A percentile compares a stretch with the other conserved stretches of the same genome.
phyloP scores from a whole-genome alignment of 2,888 invertebrate species.

The Drosophila eohydei region DNA sequence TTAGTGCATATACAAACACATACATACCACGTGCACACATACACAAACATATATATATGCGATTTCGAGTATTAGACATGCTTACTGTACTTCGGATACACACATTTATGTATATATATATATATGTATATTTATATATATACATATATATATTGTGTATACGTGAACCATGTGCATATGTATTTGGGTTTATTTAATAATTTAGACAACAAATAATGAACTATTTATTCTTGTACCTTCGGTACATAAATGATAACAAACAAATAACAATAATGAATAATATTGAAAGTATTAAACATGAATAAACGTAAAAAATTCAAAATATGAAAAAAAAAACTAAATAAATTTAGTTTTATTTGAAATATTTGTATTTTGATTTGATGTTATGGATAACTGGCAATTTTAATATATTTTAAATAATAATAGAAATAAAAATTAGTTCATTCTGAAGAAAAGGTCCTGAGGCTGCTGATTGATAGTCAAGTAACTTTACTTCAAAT shows the following conservation, averaged over 20 bases:
- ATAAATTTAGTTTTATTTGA: background rate
- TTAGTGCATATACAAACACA: conserved; percentile 23
- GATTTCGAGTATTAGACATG: conserved; percentile 1
- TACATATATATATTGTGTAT: conserved; percentile 17
- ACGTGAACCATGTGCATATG: conserved; percentile 39
- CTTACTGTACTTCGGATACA: conserved; percentile 22
- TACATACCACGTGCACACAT: conserved; percentile 19
- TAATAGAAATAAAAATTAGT: no score
- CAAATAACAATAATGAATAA: conserved; percentile 48
- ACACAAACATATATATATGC: background rate
- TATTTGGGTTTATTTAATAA: conserved; percentile 53
- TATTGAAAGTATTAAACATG: conserved; percentile 60
- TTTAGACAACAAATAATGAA: conserved; percentile 35
- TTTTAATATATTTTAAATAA: no score
- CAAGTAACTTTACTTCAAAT: background rate
- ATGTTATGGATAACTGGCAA: background rate
- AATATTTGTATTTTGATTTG: background rate
- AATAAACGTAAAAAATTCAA: conserved; percentile 61
- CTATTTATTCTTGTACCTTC: conserved; percentile 44
- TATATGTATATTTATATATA: background rate
- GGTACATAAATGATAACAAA: conserved; percentile 43
- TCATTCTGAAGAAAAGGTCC: no score
- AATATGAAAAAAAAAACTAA: conserved; percentile 26
- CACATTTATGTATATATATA: conserved; percentile 1
- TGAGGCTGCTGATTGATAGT: no score